Base-by-base conservation (phyloP, 1,140 invertebrate genomes). In the Drosophila watanabei region DNA sequence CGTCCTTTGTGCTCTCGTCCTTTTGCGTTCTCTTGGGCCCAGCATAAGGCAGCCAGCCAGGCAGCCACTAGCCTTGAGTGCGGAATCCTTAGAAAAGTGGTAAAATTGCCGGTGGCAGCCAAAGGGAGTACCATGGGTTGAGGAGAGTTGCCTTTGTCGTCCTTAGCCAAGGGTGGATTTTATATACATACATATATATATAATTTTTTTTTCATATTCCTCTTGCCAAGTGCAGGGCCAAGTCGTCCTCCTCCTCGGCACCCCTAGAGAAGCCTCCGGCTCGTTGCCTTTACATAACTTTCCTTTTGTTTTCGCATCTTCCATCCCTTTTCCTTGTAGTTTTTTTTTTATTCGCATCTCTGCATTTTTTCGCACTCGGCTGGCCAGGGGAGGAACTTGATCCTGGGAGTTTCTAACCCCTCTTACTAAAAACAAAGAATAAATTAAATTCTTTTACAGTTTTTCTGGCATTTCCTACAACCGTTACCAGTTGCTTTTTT, bases 41-140 rank as follows among this genome's bases (percentile, higher is more conserved):
- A 35, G 37, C 33, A 54, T 39, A 69, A 49, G 60, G 35, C 60
- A 30, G 39, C n/a, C 20, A 35, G 39, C 35, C 35, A 57, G 24
- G 24, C 24, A 24, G 56, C 30, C 33, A 83, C 65, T 82, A 87
- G 80, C 84, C 81, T 85, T 84, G 85, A 81, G 77, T 79, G 57
- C 48, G 75, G 85, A 89, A 90, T 89, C 85, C 85, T 90, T 89
- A 89, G 48, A 89, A 89, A 88, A 90, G 85, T 88, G 85, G 86
- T 85, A 90, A 90, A 88, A 82, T 85, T 79, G 78, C 85, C 86
- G 61, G 70, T 60, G 84, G 80, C 84, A 73, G 77, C 84, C 48
- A 46, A 49, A 24, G 54, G 39, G 61, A 39, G 51, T 63, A 39
- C 6, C 20, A 43, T 30, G 49, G 56, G 32, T n/a, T n/a, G n/a